Base-by-base conservation (phyloP, 35 echinoderm and acorn worm genomes). In the Heliocidaris tuberculata region DNA sequence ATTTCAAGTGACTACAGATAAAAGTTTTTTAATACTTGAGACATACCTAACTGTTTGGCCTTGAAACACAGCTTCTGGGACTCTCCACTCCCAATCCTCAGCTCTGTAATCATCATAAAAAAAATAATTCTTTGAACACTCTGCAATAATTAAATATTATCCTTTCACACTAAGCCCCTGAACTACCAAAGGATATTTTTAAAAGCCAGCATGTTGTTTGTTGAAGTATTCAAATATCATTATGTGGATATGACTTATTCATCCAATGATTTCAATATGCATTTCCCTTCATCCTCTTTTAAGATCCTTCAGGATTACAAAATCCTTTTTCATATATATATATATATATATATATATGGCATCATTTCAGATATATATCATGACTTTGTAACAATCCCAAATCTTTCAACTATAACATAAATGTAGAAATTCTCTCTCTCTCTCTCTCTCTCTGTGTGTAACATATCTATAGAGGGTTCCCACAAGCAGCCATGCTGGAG, bases 11-110 rank as follows among this genome's bases (percentile, higher is more conserved):
- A 42, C 35, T 42, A 42, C 1, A 42, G 35, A 42, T 42, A 21
- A 78, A 3, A n/a, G 31, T 47, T 24, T 12, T 31, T 17, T 11
- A 89, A 47, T 31, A 9, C 19, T 27, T 89, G 70, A 9, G 13
- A 92, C 94, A 87, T 95, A 96, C 95, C 94, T 92, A 95, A 95
- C 48, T 97, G 96, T 61, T 86, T 95, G 30, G 96, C 95, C 94
- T 96, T 99, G 50, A 99, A 96, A 59, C 94, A 95, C 61, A 97
- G 71, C 29, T 95, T 97, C 48, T 96, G 96, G 6, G 96, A 99
- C 21, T 99, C 96, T 30, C 96, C 98, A 88, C 98, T 96, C 92
- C 94, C 92, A 30, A 97, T 97, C 85, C 94, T 97, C 24, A 91
- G 89, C 42, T 97, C 96, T 97, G 94, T 27, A 78, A 78, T 71